phyloP scores from a whole-genome alignment of 2,113 vertebrate species.

The Tenrec ecaudatus region DNA sequence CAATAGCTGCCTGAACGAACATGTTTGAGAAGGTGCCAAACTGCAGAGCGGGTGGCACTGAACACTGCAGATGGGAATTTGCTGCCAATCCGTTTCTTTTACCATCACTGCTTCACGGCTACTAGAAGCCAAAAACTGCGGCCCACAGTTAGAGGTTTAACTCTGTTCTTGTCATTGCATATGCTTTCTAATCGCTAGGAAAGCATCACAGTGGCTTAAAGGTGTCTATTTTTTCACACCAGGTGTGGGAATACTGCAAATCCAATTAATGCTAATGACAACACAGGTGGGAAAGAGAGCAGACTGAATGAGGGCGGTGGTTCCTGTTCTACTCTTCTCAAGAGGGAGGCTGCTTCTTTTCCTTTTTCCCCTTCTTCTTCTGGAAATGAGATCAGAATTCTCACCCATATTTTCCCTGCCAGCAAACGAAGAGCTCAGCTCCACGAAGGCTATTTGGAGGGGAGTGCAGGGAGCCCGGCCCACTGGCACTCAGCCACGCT shows the following conservation, averaged over 20 bases:
- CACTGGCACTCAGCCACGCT: neutral
- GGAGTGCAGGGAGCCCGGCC: neutral
- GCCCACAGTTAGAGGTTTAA: neutral
- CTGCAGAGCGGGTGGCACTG: neutral
- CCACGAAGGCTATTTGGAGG: neutral
- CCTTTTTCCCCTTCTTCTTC: neutral
- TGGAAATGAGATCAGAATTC: constrained; percentile 48
- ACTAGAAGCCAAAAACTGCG: neutral
- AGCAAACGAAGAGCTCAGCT: neutral
- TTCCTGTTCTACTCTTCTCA: constrained; percentile 29
- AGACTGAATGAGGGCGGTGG: constrained; percentile 41
- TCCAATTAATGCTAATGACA: constrained; percentile 66
- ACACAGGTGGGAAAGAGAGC: neutral
- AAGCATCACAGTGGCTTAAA: constrained; percentile 46
- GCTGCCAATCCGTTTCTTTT: neutral
- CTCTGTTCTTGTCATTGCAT: neutral
- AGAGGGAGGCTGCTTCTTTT: too few relatives aligned
- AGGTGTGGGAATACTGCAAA: constrained; percentile 64
- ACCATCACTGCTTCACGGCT: neutral
- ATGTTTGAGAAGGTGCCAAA: neutral
- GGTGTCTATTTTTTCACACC: constrained; percentile 62
- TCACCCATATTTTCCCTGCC: neutral
- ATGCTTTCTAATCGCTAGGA: constrained; percentile 58
- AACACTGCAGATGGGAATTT: neutral
- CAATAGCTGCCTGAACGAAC: too few relatives aligned